These are phyloP conservation scores for Malacosoma neustria DNA, from an alignment of 2,888 invertebrate genomes.

Conservation along the genomic window DNA sequence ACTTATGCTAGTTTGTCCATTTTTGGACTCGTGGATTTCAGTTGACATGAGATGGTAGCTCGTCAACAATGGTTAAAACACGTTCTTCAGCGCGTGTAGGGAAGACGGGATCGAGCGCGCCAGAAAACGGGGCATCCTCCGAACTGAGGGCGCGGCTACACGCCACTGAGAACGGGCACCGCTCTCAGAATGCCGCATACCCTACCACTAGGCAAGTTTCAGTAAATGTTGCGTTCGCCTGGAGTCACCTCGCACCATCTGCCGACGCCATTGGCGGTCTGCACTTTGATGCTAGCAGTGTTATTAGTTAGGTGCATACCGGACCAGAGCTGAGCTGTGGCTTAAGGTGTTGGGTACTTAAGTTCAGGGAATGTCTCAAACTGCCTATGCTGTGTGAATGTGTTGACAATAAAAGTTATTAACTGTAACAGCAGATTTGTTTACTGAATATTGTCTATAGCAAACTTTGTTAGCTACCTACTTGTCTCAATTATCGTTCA, in stretches of 20 bases:
- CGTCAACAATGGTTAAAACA: slow-evolving; percentile 75
- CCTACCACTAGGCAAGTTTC: slow-evolving; percentile 64
- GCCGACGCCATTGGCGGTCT: slow-evolving; percentile 18
- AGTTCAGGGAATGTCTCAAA: neutral
- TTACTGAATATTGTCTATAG: no score
- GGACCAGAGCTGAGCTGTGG: neutral
- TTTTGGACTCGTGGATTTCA: slow-evolving; percentile 69
- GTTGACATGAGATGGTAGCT: slow-evolving; percentile 71
- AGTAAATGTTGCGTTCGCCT: slow-evolving; percentile 74
- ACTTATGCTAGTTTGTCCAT: slow-evolving; percentile 58
- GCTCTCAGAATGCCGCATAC: slow-evolving; percentile 50
- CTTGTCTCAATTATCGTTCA: no score
- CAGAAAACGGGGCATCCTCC: slow-evolving; percentile 60
- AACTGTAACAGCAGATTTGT: no score
- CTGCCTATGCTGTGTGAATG: no score
- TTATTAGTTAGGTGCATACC: neutral
- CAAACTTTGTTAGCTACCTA: no score
- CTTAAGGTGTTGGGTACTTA: neutral
- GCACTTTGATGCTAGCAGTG: slow-evolving; percentile 6
- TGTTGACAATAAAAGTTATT: no score
- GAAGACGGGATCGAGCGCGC: slow-evolving; percentile 50
- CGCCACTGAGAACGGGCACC: slow-evolving; percentile 57
- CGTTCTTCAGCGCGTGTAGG: slow-evolving; percentile 72
- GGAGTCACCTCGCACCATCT: slow-evolving; percentile 81
- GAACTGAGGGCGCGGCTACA: slow-evolving; percentile 63